Conservation (phyloP, 2,888 invertebrate genomes). For the Erynnis tages region DNA sequence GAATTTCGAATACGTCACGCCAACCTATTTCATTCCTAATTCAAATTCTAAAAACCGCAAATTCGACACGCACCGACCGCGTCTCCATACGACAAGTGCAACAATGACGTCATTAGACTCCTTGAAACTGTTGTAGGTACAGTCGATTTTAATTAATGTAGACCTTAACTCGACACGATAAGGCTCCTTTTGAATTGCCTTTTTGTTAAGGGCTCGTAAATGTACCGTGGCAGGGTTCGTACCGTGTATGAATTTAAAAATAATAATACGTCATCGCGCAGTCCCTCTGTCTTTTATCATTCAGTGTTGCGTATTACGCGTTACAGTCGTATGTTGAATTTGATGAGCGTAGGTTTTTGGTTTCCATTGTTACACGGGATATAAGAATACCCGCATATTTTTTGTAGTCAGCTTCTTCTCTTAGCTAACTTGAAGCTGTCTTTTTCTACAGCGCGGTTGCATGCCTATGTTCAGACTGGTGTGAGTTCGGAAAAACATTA, state of each 20-base stretch:
- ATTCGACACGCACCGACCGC: slow-evolving; percentile 71
- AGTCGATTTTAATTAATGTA: slow-evolving; percentile 5
- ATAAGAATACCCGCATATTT: slow-evolving; percentile 25
- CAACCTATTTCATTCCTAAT: slow-evolving; percentile 54
- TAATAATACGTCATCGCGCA: slow-evolving; percentile 70
- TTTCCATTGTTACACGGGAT: slow-evolving; percentile 46
- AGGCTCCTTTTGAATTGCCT: slow-evolving; percentile 39
- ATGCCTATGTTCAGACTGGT: too few relatives aligned
- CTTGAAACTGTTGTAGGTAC: slow-evolving; percentile 20
- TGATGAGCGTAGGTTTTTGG: slow-evolving; percentile 51
- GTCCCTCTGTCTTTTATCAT: slow-evolving; percentile 73
- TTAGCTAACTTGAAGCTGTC: too few relatives aligned
- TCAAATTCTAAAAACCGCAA: slow-evolving; percentile 68
- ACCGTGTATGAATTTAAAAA: slow-evolving; percentile 72
- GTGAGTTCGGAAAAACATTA: too few relatives aligned
- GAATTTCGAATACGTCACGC: slow-evolving; percentile 47
- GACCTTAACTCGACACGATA: slow-evolving; percentile 31
- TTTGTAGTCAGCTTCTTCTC: too few relatives aligned
- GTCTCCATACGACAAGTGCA: slow-evolving; percentile 67
- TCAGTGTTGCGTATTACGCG: slow-evolving; percentile 61
- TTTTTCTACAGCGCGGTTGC: too few relatives aligned
- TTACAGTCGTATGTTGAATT: slow-evolving; percentile 67
- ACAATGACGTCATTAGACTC: slow-evolving; percentile 61
- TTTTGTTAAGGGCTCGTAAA: slow-evolving; percentile 29
- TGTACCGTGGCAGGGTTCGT: slow-evolving; percentile 35